phyloP scores from a whole-genome alignment of 2,797 vertebrate species.

The Chiloscyllium punctatum region DNA sequence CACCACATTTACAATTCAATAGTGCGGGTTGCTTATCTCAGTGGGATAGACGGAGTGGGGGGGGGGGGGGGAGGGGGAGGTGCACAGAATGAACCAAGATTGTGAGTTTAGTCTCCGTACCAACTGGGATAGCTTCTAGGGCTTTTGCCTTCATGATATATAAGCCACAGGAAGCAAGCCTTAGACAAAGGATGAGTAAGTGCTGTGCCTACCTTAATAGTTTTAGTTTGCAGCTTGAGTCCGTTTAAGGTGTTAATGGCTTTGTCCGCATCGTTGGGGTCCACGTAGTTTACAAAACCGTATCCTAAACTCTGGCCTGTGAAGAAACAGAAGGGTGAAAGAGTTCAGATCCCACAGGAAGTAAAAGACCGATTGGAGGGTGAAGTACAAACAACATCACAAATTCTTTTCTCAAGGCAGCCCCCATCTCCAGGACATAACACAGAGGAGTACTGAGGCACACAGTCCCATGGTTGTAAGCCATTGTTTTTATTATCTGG shows the following conservation, averaged over 20 bases:
- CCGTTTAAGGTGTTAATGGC: conserved; percentile 96
- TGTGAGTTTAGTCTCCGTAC: too few relatives aligned
- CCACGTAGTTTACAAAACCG: conserved; percentile 93
- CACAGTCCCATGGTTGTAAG: background rate
- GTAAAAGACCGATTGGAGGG: background rate
- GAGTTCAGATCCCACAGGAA: background rate
- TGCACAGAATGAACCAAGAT: too few relatives aligned
- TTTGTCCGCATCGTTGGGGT: conserved; percentile 91
- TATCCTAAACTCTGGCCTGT: conserved; percentile 93
- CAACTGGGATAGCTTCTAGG: too few relatives aligned
- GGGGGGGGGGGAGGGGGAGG: too few relatives aligned
- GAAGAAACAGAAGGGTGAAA: conserved; percentile 41
- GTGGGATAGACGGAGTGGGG: too few relatives aligned
- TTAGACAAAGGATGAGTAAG: background rate
- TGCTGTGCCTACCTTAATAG: conserved; percentile 80
- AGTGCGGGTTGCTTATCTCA: too few relatives aligned
- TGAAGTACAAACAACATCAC: background rate
- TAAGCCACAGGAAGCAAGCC: too few relatives aligned
- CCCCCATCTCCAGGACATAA: background rate
- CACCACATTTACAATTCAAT: background rate
- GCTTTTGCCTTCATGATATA: too few relatives aligned
- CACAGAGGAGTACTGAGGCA: background rate
- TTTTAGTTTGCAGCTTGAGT: conserved; percentile 95
- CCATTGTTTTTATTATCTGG: background rate
- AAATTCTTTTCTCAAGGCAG: background rate